A percentile compares a stretch with the other conserved stretches of the same genome.
phyloP scores from a whole-genome alignment of 2,888 invertebrate species.

The Tachystola acroxantha region DNA sequence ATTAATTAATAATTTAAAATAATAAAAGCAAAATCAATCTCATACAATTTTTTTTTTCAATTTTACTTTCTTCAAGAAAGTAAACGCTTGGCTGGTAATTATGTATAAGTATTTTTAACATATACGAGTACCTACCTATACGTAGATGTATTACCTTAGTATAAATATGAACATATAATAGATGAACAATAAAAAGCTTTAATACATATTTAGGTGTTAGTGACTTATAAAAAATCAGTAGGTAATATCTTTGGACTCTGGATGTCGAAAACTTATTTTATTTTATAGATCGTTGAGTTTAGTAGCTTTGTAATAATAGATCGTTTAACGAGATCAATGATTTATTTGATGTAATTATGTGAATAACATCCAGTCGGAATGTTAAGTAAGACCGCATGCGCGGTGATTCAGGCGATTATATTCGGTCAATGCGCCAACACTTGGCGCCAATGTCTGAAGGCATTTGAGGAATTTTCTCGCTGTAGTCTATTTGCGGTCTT shows the following conservation, averaged over 20 bases:
- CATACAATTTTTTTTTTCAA: no score
- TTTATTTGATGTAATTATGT: conserved; percentile 65
- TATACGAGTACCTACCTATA: no score
- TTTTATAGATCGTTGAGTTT: conserved; percentile 1
- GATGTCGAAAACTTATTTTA: conserved; percentile 2
- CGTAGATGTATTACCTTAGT: no score
- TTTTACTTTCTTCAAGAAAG: no score
- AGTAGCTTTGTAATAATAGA: conserved; percentile 3
- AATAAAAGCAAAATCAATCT: no score
- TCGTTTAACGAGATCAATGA: conserved; percentile 30
- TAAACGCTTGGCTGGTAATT: no score
- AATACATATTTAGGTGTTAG: no score
- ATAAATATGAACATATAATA: no score
- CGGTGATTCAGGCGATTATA: conserved; percentile 56
- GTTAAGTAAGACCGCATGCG: conserved; percentile 67
- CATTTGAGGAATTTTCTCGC: conserved; percentile 6
- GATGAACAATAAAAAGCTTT: no score
- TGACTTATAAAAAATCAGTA: no score
- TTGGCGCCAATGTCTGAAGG: conserved; percentile 41
- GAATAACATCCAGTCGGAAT: conserved; percentile 64
- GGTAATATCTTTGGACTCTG: not conserved
- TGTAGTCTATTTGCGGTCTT: not conserved
- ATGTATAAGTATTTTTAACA: no score
- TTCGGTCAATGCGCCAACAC: conserved; percentile 66
- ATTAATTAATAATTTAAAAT: no score